These are phyloP conservation scores for Bedellia somnulentella DNA, from an alignment of 2,888 invertebrate genomes.

Conservation along the genomic window DNA sequence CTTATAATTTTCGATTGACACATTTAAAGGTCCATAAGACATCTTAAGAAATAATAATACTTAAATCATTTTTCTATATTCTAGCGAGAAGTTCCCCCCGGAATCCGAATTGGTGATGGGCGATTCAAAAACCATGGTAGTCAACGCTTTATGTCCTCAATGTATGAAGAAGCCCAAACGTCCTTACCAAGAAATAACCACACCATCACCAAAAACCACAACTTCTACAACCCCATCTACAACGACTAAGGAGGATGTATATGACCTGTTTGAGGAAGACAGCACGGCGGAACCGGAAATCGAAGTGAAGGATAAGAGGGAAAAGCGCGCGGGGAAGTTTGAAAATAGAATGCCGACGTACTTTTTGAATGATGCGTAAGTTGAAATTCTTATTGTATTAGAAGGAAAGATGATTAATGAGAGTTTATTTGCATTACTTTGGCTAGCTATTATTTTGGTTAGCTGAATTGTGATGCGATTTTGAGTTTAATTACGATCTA, in stretches of 20 bases:
- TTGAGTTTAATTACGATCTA: too few relatives aligned
- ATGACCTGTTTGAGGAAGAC: constrained; percentile 6
- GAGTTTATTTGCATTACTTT: too few relatives aligned
- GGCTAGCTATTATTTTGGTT: too few relatives aligned
- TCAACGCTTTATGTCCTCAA: constrained; percentile 19
- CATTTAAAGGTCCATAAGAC: too few relatives aligned
- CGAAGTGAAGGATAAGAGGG: constrained; percentile 7
- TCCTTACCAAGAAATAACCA: constrained; percentile 9
- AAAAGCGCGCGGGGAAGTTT: constrained; percentile 16
- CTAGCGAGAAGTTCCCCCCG: constrained; percentile 57
- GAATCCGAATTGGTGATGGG: constrained; percentile 74
- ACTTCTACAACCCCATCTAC: constrained; percentile 11
- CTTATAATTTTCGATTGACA: too few relatives aligned
- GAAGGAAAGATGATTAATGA: too few relatives aligned
- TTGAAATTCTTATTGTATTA: too few relatives aligned
- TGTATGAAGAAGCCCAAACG: constrained; percentile 18
- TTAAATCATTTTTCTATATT: constrained; percentile 9
- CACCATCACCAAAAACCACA: constrained; percentile 12
- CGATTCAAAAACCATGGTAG: constrained; percentile 53
- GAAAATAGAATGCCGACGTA: constrained; percentile 1
- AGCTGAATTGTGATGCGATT: too few relatives aligned
- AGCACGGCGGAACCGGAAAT: constrained; percentile 7
- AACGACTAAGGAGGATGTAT: constrained; percentile 12
- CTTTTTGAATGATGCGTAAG: constrained; percentile 6
- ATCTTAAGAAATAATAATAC: too few relatives aligned